Conservation (phyloP, 92 coral and sea anemone species). For the Meandrina meandrites region DNA sequence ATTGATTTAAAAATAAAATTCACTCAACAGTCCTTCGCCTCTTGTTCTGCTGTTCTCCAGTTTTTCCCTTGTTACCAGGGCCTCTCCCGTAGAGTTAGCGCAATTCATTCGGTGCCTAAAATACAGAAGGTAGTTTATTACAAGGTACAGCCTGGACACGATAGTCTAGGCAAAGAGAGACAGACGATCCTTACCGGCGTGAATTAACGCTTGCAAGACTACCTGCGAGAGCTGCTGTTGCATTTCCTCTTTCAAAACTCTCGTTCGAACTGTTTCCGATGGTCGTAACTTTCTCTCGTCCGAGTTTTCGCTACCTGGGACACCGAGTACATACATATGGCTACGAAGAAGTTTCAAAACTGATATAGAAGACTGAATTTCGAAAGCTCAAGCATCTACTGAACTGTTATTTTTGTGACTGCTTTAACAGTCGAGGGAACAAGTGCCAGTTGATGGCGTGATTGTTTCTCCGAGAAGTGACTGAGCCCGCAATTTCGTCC, state of each 20-base stretch:
- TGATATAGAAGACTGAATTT: too few species aligned
- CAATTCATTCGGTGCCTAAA: constrained; percentile 97
- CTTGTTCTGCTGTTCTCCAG: constrained; percentile 63
- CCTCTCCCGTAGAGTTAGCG: constrained; percentile 71
- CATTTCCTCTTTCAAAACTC: too few species aligned
- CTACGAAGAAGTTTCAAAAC: too few species aligned
- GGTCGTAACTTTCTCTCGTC: not conserved
- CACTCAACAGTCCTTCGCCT: constrained; percentile 86
- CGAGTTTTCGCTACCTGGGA: too few species aligned
- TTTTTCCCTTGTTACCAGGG: constrained; percentile 79
- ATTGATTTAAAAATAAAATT: constrained; percentile 77
- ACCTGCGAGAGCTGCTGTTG: not conserved
- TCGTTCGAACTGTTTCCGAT: not conserved
- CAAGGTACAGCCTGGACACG: not conserved
- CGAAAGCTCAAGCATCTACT: too few species aligned
- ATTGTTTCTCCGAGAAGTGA: too few species aligned
- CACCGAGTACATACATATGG: too few species aligned
- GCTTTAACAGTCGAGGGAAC: too few species aligned
- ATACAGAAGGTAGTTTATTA: not conserved
- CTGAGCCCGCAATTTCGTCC: too few species aligned
- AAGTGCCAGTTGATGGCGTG: too few species aligned
- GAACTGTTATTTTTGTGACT: too few species aligned
- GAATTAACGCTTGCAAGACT: not conserved
- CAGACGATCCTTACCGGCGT: not conserved
- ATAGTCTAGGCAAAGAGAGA: not conserved